Percentiles rank a stretch among this genome's conserved stretches.
phyloP scores from a whole-genome alignment of 1,140 invertebrate genomes.

The Brachionus manjavacas region DNA sequence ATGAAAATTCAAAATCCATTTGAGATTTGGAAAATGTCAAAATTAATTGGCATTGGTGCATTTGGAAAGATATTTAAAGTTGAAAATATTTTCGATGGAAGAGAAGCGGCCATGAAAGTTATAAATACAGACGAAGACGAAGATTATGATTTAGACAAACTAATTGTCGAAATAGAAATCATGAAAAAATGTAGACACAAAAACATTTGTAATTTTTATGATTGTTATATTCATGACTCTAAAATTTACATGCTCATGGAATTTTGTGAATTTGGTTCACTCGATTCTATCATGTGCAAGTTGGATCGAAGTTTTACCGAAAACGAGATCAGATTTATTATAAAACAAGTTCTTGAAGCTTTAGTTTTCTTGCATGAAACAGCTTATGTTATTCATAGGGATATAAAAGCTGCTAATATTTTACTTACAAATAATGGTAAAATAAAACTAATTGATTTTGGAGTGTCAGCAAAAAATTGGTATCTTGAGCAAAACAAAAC shows the following conservation, averaged over 20 bases:
- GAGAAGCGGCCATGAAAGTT: conserved; percentile 88
- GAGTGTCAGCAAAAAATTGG: conserved; percentile 71
- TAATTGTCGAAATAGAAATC: conserved; percentile 98
- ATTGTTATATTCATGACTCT: conserved; percentile 7
- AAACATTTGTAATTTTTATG: conserved; percentile 54
- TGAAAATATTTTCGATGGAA: conserved; percentile 73
- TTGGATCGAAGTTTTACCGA: conserved; percentile 67
- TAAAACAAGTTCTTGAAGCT: conserved; percentile 72
- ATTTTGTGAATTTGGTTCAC: conserved; percentile 94
- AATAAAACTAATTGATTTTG: conserved; percentile 74
- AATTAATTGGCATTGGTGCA: conserved; percentile 94
- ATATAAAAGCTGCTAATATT: conserved; percentile 97
- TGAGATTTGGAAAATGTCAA: conserved; percentile 89
- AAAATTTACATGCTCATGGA: conserved; percentile 59
- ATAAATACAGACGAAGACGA: conserved; percentile 87
- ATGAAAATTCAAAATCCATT: conserved; percentile 67
- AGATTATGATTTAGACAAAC: conserved; percentile 94
- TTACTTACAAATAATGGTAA: conserved; percentile 92
- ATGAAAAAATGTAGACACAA: conserved; percentile 85
- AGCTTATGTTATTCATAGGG: conserved; percentile 75
- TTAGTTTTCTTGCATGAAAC: conserved; percentile 77
- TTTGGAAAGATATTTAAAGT: conserved; percentile 83
- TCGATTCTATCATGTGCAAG: conserved; percentile 90
- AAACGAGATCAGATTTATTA: conserved; percentile 87
- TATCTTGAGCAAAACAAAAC: conserved; percentile 44